Evolutionary conservation across 2,888 invertebrate genomes (phyloP), one percentile per base, ranked within the genome.

Genomic region (Leptopilina drosophilae): DNA sequence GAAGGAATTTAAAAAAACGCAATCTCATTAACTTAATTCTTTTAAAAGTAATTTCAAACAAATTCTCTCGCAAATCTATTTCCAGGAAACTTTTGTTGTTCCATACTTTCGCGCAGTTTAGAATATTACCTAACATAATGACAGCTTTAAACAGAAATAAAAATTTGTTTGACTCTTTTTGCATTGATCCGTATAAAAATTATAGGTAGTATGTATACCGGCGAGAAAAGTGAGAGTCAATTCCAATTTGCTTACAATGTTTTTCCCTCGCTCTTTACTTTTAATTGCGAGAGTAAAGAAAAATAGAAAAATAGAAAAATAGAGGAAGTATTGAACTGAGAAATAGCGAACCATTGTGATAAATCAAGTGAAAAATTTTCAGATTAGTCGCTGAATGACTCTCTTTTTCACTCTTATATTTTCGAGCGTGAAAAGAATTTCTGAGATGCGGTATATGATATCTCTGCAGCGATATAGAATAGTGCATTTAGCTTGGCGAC

Each of bases 361-460:
- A 42, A 73, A 73, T 56, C 9, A n/a, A 73, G 73, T 9, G 73
- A 5, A 8, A 53, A 56, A 53, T 73, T 73, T 73, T n/a, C 33
- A 56, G 56, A 26, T 56, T 33, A n/a, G 56, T 73, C 33, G 56
- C 33, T n/a, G 56, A 73, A 33, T 33, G 33, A 53, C 53, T 56
- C 73, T 73, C 73, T 73, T 73, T 73, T n/a, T 73, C 49, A 53
- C 69, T 69, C 53, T 42, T 49, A 49, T 12, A 49, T 73, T 73
- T 73, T 56, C 33, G 26, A 26, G 14, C 53, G 14, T 14, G 33
- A 56, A 73, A 73, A 73, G 56, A 42, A 42, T 66, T 66, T 42
- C n/a, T 66, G 42, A 66, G 42, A 66, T 66, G 42, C 26, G 33
- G 33, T 26, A 53, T 49, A 49, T 14, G 15, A 33, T 33, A 26